Evolutionary conservation across 2,888 invertebrate species (phyloP), one percentile per base, ranked within the genome.

Genomic region (Cremastinae sp.): DNA sequence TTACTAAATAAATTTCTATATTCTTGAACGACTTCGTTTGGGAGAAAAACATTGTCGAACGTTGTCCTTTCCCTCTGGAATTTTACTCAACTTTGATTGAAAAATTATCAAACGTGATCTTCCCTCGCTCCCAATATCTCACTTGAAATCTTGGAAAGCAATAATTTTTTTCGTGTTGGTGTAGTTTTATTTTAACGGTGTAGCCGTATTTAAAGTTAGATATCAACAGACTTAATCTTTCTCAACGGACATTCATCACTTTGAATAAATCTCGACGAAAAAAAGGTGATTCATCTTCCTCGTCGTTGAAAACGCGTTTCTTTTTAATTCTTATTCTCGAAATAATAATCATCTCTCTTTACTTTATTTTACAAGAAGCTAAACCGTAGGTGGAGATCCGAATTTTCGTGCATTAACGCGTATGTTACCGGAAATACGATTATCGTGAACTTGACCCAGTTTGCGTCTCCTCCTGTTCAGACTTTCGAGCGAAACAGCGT

Each of bases 391-490:
- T 54, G 38, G 18, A 12, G 4, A 45, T 45, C 12, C 12, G 45
- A 5, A n/a, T 45, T 14, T n/a, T 45, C 14, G n/a, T 14, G 45
- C 12, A 12, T 5, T 5, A n/a, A 12, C 34, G 5, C 22, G 34
- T 22, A 54, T 45, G 54, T 56, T 65, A 53, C 65, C 75, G 75
- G 75, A 75, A 75, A 75, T 34, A 66, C 61, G 71, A 75, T 75
- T 75, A 71, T 47, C 49, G 59, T 53, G 54, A 75, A 75, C 70
- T 70, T 70, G 75, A 34, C 75, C 75, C n/a, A 61, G 61, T 41
- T 75, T 71, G n/a, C n/a, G 47, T 10, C 28, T n/a, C 2, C 43
- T 16, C 43, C 59, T 51, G 59, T 59, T 59, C 59, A 22, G 43
- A 62, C 61, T 20, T 8, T 20, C 34, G 61, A 68, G 51, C 34